Conservation (phyloP, 2,888 invertebrate species). For the Pyrocoelia pectoralis region DNA sequence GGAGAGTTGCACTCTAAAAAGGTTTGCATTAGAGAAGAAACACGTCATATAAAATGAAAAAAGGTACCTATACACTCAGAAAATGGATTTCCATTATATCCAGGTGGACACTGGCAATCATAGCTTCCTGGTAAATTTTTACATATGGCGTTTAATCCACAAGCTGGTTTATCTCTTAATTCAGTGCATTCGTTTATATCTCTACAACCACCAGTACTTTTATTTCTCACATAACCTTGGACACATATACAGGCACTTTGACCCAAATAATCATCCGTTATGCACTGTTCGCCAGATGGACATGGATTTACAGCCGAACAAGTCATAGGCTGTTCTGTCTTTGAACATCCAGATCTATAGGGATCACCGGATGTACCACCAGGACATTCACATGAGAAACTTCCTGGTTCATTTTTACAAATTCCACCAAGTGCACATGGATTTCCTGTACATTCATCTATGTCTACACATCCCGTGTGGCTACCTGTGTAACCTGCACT, state of each 20-base stretch:
- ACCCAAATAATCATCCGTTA: constrained; percentile 75
- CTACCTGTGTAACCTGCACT: constrained; percentile 81
- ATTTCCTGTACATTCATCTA: constrained; percentile 85
- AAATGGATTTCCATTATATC: constrained; percentile 91
- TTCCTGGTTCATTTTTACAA: constrained; percentile 88
- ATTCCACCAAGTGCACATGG: constrained; percentile 87
- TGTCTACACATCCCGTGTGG: constrained; percentile 80
- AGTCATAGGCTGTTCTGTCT: constrained; percentile 69
- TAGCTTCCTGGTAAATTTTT: constrained; percentile 93
- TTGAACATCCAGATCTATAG: constrained; percentile 78
- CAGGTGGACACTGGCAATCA: constrained; percentile 88
- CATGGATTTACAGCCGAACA: constrained; percentile 82
- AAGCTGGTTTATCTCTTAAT: constrained; percentile 77
- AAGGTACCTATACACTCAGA: constrained; percentile 75
- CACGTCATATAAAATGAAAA: neutral
- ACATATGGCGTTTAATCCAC: constrained; percentile 89
- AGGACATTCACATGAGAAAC: constrained; percentile 88
- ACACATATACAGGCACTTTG: constrained; percentile 89
- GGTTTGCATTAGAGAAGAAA: no score
- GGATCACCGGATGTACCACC: constrained; percentile 83
- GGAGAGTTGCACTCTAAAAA: constrained; percentile 78
- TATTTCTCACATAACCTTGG: constrained; percentile 83
- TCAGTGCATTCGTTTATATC: constrained; percentile 88
- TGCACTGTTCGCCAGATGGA: constrained; percentile 85
- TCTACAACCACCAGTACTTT: constrained; percentile 77